phyloP scores from a whole-genome alignment of 2,888 invertebrate genomes.

The Deilephila porcellus region DNA sequence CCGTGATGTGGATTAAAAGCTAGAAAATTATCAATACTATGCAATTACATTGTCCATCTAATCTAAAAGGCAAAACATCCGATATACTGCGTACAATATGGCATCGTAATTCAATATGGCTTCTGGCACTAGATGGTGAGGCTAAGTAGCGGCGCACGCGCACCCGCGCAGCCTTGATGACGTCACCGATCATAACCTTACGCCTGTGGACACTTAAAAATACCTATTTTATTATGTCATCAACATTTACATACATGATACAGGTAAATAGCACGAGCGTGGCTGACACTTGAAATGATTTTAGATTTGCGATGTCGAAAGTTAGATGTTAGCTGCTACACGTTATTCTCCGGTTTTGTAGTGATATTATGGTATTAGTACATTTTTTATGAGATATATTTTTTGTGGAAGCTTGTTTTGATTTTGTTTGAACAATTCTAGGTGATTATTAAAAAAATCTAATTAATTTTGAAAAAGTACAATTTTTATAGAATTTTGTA shows the following conservation, averaged over 20 bases:
- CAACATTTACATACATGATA: slow-evolving; percentile 11
- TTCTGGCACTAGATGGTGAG: slow-evolving; percentile 22
- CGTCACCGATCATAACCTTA: slow-evolving; percentile 59
- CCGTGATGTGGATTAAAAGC: too few relatives aligned
- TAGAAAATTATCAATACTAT: too few relatives aligned
- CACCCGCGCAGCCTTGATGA: slow-evolving; percentile 62
- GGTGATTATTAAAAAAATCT: too few relatives aligned
- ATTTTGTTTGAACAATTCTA: too few relatives aligned
- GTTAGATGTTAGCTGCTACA: not conserved
- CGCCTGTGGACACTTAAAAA: slow-evolving; percentile 29
- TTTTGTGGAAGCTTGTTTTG: too few relatives aligned
- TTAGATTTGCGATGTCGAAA: slow-evolving; percentile 9
- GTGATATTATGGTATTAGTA: not conserved
- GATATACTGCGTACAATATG: not conserved
- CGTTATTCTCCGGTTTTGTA: not conserved
- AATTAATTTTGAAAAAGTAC: too few relatives aligned
- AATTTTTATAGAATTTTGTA: too few relatives aligned
- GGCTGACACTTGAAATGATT: slow-evolving; percentile 10
- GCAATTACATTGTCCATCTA: too few relatives aligned
- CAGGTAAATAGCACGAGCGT: slow-evolving; percentile 21
- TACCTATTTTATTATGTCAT: slow-evolving; percentile 31
- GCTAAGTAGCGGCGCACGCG: slow-evolving; percentile 59
- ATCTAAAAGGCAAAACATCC: not conserved
- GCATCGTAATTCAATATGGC: not conserved
- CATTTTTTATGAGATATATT: not conserved